Conservation (phyloP, 2,797 vertebrate species). For the Harpagifer antarcticus region DNA sequence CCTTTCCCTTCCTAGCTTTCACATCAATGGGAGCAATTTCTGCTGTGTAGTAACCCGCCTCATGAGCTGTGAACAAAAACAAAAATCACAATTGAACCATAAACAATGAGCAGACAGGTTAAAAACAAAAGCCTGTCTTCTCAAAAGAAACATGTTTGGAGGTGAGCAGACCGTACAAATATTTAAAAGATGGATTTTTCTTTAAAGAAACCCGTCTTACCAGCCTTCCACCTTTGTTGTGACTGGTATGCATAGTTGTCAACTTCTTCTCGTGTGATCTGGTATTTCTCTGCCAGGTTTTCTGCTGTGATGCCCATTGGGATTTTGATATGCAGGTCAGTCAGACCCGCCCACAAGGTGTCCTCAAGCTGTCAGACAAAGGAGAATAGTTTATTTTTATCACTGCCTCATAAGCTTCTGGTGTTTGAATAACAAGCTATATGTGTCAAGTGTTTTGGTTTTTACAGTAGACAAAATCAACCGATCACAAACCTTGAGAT, state of each 20-base stretch:
- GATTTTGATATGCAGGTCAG: constrained; percentile 89
- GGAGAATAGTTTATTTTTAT: constrained; percentile 1
- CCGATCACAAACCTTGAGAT: constrained; percentile 84
- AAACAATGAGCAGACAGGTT: neutral
- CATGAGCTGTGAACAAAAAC: constrained; percentile 84
- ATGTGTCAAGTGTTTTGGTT: neutral
- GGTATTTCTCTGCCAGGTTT: constrained; percentile 92
- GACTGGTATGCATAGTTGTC: constrained; percentile 90
- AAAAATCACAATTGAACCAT: neutral
- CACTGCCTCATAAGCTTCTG: constrained; percentile 1
- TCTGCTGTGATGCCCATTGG: constrained; percentile 97
- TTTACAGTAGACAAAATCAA: neutral
- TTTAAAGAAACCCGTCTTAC: constrained; percentile 74
- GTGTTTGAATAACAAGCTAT: constrained; percentile 7
- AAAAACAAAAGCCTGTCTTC: neutral
- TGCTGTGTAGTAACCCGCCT: constrained; percentile 88
- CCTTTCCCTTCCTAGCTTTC: constrained; percentile 92
- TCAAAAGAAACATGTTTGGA: neutral
- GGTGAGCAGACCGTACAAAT: neutral
- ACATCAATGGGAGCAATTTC: constrained; percentile 95
- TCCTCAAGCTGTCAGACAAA: constrained; percentile 90
- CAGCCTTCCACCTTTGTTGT: constrained; percentile 95
- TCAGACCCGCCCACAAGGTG: constrained; percentile 91
- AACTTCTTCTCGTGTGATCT: constrained; percentile 91
- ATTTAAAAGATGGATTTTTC: neutral